Evolutionary conservation across 1,140 invertebrate species (phyloP).

Genomic region (Lanistes nyassanus): DNA sequence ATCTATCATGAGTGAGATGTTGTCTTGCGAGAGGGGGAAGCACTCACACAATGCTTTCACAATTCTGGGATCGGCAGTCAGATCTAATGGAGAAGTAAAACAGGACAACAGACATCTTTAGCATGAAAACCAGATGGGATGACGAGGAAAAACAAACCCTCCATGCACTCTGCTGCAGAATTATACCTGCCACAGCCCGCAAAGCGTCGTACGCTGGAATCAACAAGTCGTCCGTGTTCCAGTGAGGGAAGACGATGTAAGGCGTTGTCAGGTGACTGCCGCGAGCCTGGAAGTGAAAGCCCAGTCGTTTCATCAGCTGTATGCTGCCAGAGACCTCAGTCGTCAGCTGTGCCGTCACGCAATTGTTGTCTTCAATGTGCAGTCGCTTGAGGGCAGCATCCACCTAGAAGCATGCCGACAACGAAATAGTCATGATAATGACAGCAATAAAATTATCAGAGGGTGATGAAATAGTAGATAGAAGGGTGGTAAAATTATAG

Average conservation of each 20-base stretch:
- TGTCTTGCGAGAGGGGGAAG: slow-evolving; percentile 55
- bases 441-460: slow-evolving; percentile 4
- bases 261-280: slow-evolving; percentile 43
- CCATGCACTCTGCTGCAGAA: neutral
- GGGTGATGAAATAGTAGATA: neutral
- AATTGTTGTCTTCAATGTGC: slow-evolving; percentile 56
- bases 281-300: slow-evolving; percentile 63
- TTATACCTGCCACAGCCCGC: slow-evolving; percentile 51
- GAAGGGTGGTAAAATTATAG: too few relatives aligned
- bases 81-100: slow-evolving; percentile 42
- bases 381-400: slow-evolving; percentile 61
- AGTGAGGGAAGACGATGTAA: slow-evolving; percentile 63
- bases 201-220: slow-evolving; percentile 60
- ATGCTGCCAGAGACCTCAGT: slow-evolving; percentile 36
- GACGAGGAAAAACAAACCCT: too few relatives aligned
- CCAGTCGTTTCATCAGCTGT: slow-evolving; percentile 55
- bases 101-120: too few relatives aligned
- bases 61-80: slow-evolving; percentile 36
- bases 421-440: slow-evolving; percentile 24
- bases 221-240: slow-evolving; percentile 59
- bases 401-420: too few relatives aligned
- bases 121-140: too few relatives aligned
- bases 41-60: slow-evolving; percentile 45
- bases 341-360: slow-evolving; percentile 41
- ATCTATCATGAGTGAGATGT: slow-evolving; percentile 56